These are phyloP conservation scores for Lymantria dispar DNA, from an alignment of 2,888 invertebrate species.

Conservation along the genomic window DNA sequence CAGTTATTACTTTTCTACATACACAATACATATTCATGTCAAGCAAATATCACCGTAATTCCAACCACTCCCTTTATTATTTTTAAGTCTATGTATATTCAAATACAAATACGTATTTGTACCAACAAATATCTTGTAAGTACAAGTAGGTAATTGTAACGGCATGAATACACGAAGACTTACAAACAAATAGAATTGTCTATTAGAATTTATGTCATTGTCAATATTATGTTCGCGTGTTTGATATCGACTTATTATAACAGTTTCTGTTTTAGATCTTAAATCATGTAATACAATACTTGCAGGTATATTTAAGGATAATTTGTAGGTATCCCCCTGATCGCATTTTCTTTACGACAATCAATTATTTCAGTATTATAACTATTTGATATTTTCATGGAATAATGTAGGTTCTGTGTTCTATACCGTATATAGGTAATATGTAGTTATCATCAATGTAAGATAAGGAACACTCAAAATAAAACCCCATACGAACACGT, in stretches of 20 bases:
- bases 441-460: no score
- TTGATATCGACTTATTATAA: neutral
- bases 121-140: slow-evolving; percentile 1
- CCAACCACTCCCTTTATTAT: slow-evolving; percentile 22
- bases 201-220: neutral
- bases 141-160: slow-evolving; percentile 8
- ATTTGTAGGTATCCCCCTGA: no score
- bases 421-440: no score
- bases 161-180: slow-evolving; percentile 11
- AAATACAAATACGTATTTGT: slow-evolving; percentile 10
- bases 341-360: no score
- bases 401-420: no score
- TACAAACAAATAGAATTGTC: slow-evolving; percentile 6
- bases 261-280: no score
- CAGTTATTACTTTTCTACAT: slow-evolving; percentile 22
- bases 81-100: slow-evolving; percentile 14
- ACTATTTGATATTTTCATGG: no score
- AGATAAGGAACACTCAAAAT: no score
- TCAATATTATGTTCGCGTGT: neutral
- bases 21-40: slow-evolving; percentile 25
- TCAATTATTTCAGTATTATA: no score
- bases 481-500: no score
- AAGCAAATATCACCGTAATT: slow-evolving; percentile 16
- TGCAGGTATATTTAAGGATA: no score
- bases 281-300: no score